These are phyloP conservation scores for Guaruba guarouba DNA, from an alignment of 2,113 vertebrate species.

Conservation along the genomic window DNA sequence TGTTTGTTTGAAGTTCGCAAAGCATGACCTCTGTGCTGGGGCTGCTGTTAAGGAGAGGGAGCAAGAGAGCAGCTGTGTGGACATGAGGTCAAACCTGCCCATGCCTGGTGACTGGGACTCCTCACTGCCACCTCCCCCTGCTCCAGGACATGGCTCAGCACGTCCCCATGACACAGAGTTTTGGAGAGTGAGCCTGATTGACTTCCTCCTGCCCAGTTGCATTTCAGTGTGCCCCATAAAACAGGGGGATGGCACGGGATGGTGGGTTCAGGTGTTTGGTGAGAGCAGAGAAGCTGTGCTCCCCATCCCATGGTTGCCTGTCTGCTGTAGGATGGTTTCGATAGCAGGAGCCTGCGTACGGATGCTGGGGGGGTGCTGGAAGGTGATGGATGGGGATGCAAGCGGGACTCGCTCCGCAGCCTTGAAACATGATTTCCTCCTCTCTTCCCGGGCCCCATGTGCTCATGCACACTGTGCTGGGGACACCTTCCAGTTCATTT, in stretches of 20 bases:
- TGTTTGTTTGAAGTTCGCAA: neutral
- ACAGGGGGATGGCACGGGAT: neutral
- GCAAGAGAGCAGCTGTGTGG: neutral
- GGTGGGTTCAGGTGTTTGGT: neutral
- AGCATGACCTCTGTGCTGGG: accelerated
- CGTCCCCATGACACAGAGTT: neutral
- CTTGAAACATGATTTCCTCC: accelerated
- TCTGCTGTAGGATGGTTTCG: accelerated
- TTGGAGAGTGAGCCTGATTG: neutral
- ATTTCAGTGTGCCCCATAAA: accelerated
- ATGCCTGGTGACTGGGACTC: neutral
- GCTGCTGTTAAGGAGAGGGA: neutral
- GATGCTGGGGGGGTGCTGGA: neutral
- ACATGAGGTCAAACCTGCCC: accelerated
- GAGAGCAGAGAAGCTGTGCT: neutral
- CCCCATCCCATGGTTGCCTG: neutral
- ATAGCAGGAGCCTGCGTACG: neutral
- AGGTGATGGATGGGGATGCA: neutral
- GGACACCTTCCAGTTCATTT: neutral
- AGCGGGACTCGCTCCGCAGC: neutral
- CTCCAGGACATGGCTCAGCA: neutral
- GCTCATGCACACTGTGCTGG: neutral
- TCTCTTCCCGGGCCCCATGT: accelerated
- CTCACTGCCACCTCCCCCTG: neutral
- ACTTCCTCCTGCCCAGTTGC: neutral